Percentiles rank a stretch among this genome's conserved stretches.
Evolutionary conservation across 2,113 vertebrate genomes (phyloP).

Genomic region (Nansenia antarctica): DNA sequence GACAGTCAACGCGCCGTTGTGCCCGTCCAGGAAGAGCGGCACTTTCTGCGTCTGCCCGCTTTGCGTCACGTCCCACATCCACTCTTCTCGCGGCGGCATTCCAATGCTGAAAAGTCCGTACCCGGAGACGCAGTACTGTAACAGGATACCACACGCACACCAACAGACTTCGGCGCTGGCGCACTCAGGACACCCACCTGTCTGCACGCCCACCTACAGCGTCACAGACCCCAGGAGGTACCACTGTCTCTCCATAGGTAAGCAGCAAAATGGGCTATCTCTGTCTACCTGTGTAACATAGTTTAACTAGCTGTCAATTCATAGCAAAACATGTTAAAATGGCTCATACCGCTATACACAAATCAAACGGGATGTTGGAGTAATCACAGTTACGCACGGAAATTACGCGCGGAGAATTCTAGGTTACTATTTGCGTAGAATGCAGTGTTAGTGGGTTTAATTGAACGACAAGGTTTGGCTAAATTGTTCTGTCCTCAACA

Average conservation of each 20-base stretch:
- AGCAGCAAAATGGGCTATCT: constrained; percentile 37
- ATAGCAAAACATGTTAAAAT: neutral
- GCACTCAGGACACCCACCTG: constrained; percentile 87
- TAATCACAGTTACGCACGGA: constrained; percentile 22
- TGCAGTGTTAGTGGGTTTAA: neutral
- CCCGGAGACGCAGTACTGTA: constrained; percentile 85
- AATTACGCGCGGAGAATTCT: neutral
- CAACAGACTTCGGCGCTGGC: constrained; percentile 76
- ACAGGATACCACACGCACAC: constrained; percentile 82
- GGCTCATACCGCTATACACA: neutral
- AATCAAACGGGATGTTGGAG: neutral
- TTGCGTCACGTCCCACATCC: constrained; percentile 95
- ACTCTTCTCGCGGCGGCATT: constrained; percentile 81
- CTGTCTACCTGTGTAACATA: neutral
- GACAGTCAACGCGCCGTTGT: constrained; percentile 85
- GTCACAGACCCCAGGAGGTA: constrained; percentile 93
- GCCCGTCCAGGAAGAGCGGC: constrained; percentile 90
- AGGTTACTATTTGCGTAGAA: neutral
- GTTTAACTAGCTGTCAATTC: neutral
- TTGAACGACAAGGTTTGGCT: neutral
- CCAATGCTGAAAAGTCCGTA: constrained; percentile 90
- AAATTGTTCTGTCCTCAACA: constrained; percentile 48
- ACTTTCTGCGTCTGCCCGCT: constrained; percentile 95
- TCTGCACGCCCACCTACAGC: constrained; percentile 89
- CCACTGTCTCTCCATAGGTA: constrained; percentile 95